Conservation (phyloP, 2,113 vertebrate genomes). For the Poicephalus gulielmi region DNA sequence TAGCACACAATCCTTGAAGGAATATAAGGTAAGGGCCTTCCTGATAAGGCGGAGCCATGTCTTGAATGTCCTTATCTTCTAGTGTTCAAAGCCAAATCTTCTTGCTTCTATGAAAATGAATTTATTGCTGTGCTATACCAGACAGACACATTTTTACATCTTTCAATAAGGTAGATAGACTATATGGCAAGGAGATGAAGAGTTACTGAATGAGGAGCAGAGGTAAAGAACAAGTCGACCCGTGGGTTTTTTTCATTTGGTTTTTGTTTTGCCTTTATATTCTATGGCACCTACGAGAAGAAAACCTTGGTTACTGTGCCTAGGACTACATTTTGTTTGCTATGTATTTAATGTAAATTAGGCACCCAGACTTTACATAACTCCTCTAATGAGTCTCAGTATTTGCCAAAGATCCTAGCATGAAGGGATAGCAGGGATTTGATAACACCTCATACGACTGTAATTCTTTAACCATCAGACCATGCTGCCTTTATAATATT, state of each 20-base stretch:
- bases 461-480: not conserved
- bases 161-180: not conserved
- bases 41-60: not conserved
- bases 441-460: not conserved
- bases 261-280: not conserved
- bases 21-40: not conserved
- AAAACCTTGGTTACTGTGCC: not conserved
- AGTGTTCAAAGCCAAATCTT: not conserved
- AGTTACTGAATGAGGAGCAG: not conserved
- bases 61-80: not conserved
- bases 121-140: not conserved
- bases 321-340: not conserved
- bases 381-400: not conserved
- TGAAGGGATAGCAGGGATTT: not conserved
- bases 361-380: not conserved
- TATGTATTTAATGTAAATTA: not conserved
- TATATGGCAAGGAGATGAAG: not conserved
- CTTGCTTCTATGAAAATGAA: not conserved
- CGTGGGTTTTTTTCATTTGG: not conserved
- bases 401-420: not conserved
- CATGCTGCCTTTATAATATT: not conserved
- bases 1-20: not conserved
- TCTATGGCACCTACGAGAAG: not conserved
- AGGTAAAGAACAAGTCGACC: not conserved
- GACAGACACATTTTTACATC: not conserved